Conservation (phyloP, 2,113 vertebrate species). For the Peromyscus polionotus region DNA sequence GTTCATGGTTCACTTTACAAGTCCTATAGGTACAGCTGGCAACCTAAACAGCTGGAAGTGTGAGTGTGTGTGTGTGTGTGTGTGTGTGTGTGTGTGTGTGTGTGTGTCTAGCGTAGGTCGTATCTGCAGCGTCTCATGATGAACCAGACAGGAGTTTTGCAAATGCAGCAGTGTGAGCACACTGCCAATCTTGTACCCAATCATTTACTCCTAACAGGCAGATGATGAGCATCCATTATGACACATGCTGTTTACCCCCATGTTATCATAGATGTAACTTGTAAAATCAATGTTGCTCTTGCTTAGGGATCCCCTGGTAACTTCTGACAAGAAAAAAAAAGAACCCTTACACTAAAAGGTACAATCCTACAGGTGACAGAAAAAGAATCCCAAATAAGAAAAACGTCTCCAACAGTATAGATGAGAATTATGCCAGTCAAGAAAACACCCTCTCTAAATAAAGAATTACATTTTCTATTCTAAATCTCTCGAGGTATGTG, state of each 20-base stretch:
- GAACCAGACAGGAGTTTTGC: slow-evolving; percentile 69
- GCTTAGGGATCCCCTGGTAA: not conserved
- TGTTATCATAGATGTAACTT: slow-evolving; percentile 54
- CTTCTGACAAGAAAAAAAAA: not conserved
- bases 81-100: not conserved
- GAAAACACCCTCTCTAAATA: not conserved
- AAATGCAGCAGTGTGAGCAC: slow-evolving; percentile 48
- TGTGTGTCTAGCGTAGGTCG: not conserved
- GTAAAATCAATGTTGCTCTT: slow-evolving; percentile 35
- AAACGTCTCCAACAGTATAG: not conserved
- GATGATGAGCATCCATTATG: slow-evolving; percentile 50
- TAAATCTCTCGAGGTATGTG: not conserved
- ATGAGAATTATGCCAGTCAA: not conserved
- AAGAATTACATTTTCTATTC: slow-evolving; percentile 7
- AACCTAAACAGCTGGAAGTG: not conserved
- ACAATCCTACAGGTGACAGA: not conserved
- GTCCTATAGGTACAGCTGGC: not conserved
- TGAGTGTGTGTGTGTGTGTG: not conserved
- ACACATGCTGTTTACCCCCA: not conserved
- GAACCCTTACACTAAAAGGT: not conserved
- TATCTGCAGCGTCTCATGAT: not conserved
- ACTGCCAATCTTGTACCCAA: slow-evolving; percentile 55
- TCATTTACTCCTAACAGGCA: slow-evolving; percentile 53
- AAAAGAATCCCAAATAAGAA: not conserved
- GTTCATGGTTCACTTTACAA: not conserved